Evolutionary conservation across 92 coral and sea anemone genomes (phyloP).

Genomic region (Actinernus sp.): DNA sequence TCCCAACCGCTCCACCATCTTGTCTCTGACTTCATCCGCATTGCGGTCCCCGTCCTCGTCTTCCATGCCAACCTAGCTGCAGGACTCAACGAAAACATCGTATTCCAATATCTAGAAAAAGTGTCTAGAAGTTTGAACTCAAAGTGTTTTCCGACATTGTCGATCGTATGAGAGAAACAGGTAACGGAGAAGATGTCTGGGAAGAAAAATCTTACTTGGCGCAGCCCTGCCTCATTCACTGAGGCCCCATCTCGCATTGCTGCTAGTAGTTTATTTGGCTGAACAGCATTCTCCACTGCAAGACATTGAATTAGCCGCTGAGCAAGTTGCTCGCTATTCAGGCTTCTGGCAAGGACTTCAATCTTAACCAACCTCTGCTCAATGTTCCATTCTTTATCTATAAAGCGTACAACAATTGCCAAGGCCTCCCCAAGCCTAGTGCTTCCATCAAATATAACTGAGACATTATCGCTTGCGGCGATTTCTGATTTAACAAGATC

Average conservation of each 20-base stretch:
- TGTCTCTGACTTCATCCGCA: too few species aligned
- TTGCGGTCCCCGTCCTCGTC: constrained; percentile 52
- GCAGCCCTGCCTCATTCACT: constrained; percentile 58
- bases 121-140: constrained; percentile 54
- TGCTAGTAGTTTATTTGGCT: constrained; percentile 36
- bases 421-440: constrained; percentile 51
- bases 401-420: constrained; percentile 33
- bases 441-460: constrained; percentile 44
- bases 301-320: constrained; percentile 45
- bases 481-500: constrained; percentile 45
- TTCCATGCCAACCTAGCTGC: constrained; percentile 60
- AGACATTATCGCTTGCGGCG: constrained; percentile 16
- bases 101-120: constrained; percentile 46
- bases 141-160: constrained; percentile 60
- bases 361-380: constrained; percentile 45
- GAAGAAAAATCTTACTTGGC: constrained; percentile 42
- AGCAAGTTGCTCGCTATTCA: constrained; percentile 37
- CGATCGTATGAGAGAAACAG: constrained; percentile 46
- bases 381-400: constrained; percentile 38
- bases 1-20: constrained; percentile 48
- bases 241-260: constrained; percentile 64
- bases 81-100: constrained; percentile 64
- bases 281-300: constrained; percentile 32
- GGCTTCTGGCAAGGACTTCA: constrained; percentile 39
- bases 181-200: constrained; percentile 24